Base-by-base conservation (phyloP, 2,113 vertebrate species). In the Pseudorhombus dupliciocellatus region DNA sequence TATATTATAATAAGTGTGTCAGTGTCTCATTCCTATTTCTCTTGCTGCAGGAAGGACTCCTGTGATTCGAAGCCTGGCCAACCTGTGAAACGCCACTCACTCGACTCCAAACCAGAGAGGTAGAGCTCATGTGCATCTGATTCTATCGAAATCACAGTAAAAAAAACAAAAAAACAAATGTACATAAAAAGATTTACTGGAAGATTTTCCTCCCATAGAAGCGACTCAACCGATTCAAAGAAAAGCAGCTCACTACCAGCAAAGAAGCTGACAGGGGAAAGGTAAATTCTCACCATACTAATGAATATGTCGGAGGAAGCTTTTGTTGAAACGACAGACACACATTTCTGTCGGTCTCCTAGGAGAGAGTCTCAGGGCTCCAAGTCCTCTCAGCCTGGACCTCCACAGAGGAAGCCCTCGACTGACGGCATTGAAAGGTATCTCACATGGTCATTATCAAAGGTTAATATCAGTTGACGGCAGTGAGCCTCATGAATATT, bases 141-240 rank as follows among this genome's bases (percentile, higher is more conserved):
- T 63, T 31, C 25, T 55, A n/a, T 16, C 42, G 61, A 14, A 48
- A 0, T 57, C 9, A 30, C 2, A 5, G 14, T 30, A 51, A 20
- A 1, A 61, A 40, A 46, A 61, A 30, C 26, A 18, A 31, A 20
- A n/a, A 34, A 30, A 18, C 16, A 54, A 30, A 40, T 30, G 18
- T 54, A 2, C 24, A 55, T 22, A 7, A 46, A 52, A 20, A 34
- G 9, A 54, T 63, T 78, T 5, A 74, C 58, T 67, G 15, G 50
- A 66, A 51, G 21, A 31, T 26, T 82, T 14, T 64, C 5, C 0
- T 61, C 24, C 10, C 25, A 25, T 73, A 97, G 96, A 90, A 93
- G 93, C 20, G 94, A 95, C 73, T 96, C 95, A 2, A 87, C 74
- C 1, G 95, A 95, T 40, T 93, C 89, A 0, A 96, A 89, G 87